Percentiles rank a stretch among this genome's conserved stretches.
phyloP scores from a whole-genome alignment of 2,797 vertebrate genomes.

The Macropodus opercularis region DNA sequence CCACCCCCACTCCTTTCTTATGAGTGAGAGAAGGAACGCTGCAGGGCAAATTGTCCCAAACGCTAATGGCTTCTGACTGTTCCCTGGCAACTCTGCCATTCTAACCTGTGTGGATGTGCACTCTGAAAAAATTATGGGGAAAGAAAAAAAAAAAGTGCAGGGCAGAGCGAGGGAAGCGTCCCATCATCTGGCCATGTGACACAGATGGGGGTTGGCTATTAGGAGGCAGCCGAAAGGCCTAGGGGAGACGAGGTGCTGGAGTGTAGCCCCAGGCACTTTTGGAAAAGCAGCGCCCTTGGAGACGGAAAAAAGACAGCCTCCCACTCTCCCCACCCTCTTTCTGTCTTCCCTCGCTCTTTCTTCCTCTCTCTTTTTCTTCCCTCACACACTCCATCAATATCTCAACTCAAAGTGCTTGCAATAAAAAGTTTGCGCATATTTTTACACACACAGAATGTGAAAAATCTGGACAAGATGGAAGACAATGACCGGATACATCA shows the following conservation, averaged over 20 bases:
- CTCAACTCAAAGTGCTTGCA: slow-evolving; percentile 73
- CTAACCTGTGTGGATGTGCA: slow-evolving; percentile 97
- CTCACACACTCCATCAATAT: slow-evolving; percentile 54
- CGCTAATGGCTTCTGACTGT: slow-evolving; percentile 99
- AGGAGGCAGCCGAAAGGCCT: slow-evolving; percentile 96
- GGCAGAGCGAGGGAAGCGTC: slow-evolving; percentile 89
- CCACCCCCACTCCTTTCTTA: slow-evolving; percentile 86
- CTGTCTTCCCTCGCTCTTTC: slow-evolving; percentile 58
- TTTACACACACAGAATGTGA: slow-evolving; percentile 34
- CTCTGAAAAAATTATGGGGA: slow-evolving; percentile 85
- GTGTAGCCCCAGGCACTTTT: slow-evolving; percentile 95
- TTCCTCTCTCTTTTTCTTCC: slow-evolving; percentile 56
- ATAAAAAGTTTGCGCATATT: slow-evolving; percentile 72
- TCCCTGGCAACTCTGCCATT: slow-evolving; percentile 99
- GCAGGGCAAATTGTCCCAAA: slow-evolving; percentile 99
- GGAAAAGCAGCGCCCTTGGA: slow-evolving; percentile 97
- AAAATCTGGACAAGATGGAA: slow-evolving; percentile 59
- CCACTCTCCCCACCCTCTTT: slow-evolving; percentile 44
- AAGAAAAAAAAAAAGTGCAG: slow-evolving; percentile 66
- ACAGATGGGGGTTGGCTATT: slow-evolving; percentile 99
- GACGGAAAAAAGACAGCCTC: slow-evolving; percentile 72
- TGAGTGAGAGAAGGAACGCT: slow-evolving; percentile 93
- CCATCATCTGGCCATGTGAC: slow-evolving; percentile 99
- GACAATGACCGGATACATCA: slow-evolving; percentile 64
- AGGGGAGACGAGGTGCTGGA: slow-evolving; percentile 98